These are phyloP conservation scores for Smutsia temminckii DNA, from an alignment of 2,797 vertebrate species.

Conservation along the genomic window DNA sequence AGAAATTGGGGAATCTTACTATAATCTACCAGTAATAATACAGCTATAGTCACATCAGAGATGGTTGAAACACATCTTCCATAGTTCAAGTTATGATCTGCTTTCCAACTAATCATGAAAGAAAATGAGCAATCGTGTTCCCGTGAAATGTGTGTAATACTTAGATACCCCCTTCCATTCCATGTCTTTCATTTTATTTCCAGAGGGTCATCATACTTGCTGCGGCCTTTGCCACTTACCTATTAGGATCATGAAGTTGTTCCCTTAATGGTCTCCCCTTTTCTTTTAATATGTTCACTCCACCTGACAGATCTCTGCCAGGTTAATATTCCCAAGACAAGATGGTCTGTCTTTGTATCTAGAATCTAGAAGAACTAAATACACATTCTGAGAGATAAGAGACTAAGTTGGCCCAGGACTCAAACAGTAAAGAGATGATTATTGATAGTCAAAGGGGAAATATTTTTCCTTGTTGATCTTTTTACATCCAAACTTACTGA, in stretches of 20 bases:
- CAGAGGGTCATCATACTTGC: background rate
- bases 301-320: background rate
- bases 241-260: background rate
- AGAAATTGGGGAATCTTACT: background rate
- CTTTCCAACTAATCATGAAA: background rate
- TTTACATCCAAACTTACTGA: background rate
- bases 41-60: background rate
- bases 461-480: background rate
- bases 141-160: background rate
- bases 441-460: background rate
- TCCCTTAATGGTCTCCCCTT: background rate
- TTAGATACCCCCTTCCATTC: rapidly evolving
- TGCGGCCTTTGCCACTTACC: background rate
- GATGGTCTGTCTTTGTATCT: background rate
- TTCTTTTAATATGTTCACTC: background rate
- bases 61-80: background rate
- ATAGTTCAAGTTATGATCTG: background rate
- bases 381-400: background rate
- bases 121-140: background rate
- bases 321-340: background rate
- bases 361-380: background rate
- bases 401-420: background rate
- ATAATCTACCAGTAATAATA: background rate
- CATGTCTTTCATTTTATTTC: background rate
- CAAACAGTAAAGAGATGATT: background rate